Evolutionary conservation across 2,113 vertebrate genomes (phyloP).

Genomic region (Saguinus imperator): DNA sequence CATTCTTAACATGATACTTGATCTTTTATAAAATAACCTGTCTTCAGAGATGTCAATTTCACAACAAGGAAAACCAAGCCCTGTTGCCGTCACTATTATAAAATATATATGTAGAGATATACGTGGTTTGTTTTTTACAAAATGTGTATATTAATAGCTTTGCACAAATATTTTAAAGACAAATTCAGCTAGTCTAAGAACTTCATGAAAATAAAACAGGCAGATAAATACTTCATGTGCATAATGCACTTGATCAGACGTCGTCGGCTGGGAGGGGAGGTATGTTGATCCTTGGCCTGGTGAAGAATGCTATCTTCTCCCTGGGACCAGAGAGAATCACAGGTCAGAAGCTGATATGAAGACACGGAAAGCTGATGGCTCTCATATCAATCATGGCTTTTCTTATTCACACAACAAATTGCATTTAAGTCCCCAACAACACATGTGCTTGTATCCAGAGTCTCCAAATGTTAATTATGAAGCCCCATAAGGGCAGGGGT

Average conservation of each 20-base stretch:
- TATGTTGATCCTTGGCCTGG: constrained; percentile 97
- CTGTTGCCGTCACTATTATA: constrained; percentile 90
- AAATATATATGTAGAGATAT: constrained; percentile 89
- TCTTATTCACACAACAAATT: not conserved
- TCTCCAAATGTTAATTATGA: not conserved
- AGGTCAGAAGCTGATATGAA: constrained; percentile 51
- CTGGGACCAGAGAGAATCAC: constrained; percentile 82
- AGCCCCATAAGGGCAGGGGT: not conserved
- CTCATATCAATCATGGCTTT: not conserved
- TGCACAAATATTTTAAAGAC: constrained; percentile 85
- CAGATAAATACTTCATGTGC: constrained; percentile 94
- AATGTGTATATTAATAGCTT: constrained; percentile 88
- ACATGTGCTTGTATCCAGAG: not conserved
- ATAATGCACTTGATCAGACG: constrained; percentile 90
- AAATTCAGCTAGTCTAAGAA: constrained; percentile 90
- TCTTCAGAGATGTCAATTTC: constrained; percentile 90
- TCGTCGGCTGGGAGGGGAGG: constrained; percentile 98
- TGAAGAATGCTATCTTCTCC: constrained; percentile 99
- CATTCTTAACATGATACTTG: constrained; percentile 89
- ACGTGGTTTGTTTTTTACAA: constrained; percentile 88
- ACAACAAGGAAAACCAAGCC: constrained; percentile 91
- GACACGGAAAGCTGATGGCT: not conserved
- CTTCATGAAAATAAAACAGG: constrained; percentile 92
- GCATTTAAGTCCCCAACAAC: not conserved
- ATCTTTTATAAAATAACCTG: constrained; percentile 91